A percentile compares a stretch with the other conserved stretches of the same genome.
phyloP scores from a whole-genome alignment of 35 echinoderm and acorn worm species.

The Stichopus chloronotus region DNA sequence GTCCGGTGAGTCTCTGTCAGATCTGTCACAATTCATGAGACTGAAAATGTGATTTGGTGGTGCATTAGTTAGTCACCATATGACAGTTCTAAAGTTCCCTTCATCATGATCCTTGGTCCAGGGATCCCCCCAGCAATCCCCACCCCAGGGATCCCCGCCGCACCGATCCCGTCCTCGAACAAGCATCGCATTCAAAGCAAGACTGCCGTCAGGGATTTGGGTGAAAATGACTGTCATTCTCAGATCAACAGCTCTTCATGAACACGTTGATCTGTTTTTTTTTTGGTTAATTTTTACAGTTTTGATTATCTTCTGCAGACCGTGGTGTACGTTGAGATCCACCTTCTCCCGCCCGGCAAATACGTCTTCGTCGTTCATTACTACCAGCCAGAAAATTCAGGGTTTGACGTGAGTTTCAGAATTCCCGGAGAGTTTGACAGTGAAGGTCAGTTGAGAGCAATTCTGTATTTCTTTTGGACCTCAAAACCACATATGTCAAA shows the following conservation, averaged over 20 bases:
- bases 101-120: background rate
- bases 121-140: no score
- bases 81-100: background rate
- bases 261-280: no score
- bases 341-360: slow-evolving; percentile 49
- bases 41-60: background rate
- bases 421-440: slow-evolving; percentile 85
- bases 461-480: background rate
- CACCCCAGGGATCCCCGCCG: no score
- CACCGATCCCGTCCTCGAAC: no score
- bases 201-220: no score
- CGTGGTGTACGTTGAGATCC: slow-evolving; percentile 52
- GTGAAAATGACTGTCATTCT: no score
- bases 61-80: background rate
- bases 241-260: no score
- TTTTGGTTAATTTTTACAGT: no score
- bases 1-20: slow-evolving; percentile 25
- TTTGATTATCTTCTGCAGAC: slow-evolving; percentile 17
- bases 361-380: slow-evolving; percentile 96
- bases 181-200: no score
- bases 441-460: slow-evolving; percentile 59
- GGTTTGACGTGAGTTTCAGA: slow-evolving; percentile 80
- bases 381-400: slow-evolving; percentile 82
- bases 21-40: background rate
- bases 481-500: background rate